phyloP scores from a whole-genome alignment of 2,797 vertebrate species.

The Manis crassicaudata region DNA sequence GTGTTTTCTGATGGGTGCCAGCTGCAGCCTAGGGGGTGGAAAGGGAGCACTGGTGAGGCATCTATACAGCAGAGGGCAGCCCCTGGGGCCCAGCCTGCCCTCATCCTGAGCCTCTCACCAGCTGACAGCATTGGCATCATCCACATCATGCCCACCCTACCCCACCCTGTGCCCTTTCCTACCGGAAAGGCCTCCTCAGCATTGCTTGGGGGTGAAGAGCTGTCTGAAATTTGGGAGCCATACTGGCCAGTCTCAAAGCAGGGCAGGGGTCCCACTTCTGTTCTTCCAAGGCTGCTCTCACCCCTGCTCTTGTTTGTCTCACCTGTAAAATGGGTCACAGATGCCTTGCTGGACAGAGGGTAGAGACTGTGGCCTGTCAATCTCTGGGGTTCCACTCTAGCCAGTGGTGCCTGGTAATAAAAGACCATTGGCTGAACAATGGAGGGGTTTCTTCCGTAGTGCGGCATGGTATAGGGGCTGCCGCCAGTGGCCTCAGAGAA shows the following conservation, averaged over 20 bases:
- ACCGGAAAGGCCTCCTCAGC: background rate
- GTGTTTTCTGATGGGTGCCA: background rate
- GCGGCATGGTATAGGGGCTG: rapidly evolving
- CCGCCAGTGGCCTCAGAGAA: background rate
- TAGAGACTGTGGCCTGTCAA: background rate
- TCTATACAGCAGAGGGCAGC: background rate
- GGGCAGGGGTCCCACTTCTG: background rate
- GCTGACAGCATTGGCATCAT: background rate
- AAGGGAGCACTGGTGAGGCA: background rate
- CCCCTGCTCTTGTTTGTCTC: background rate
- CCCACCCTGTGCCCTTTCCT: background rate
- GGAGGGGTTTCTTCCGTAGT: background rate
- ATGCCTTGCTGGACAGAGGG: background rate
- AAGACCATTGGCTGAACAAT: background rate
- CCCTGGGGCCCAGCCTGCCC: background rate
- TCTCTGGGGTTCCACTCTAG: background rate
- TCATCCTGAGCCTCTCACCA: too few relatives aligned
- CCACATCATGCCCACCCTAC: rapidly evolving
- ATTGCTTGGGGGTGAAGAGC: background rate
- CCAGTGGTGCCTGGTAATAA: constrained; percentile 14
- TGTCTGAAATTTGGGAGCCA: background rate
- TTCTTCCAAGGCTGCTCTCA: background rate
- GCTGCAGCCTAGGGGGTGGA: background rate
- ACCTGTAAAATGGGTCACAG: background rate
- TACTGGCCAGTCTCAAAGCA: background rate